These are phyloP conservation scores for Cladopsammia gracilis DNA, from an alignment of 64 coral and sea anemone genomes.

Conservation along the genomic window DNA sequence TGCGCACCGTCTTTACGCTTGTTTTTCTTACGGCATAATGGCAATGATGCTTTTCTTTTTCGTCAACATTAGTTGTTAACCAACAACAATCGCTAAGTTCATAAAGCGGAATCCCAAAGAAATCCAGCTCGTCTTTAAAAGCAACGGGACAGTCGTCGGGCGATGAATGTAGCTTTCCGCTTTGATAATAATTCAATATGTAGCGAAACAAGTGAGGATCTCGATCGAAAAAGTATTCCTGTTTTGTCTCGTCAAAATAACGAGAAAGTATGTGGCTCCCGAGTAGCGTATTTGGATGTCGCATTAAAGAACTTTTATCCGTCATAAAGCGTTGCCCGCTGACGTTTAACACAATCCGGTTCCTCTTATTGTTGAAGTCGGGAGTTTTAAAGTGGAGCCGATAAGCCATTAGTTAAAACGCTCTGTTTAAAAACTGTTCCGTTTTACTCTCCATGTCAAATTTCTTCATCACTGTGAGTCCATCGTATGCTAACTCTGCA, in stretches of 20 bases:
- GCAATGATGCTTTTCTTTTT: neutral
- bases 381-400: neutral
- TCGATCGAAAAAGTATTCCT: slow-evolving; percentile 88
- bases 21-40: slow-evolving; percentile 19
- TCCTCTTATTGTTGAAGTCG: neutral
- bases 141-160: slow-evolving; percentile 77
- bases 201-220: slow-evolving; percentile 90
- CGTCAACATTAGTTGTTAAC: neutral
- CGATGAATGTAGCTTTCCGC: slow-evolving; percentile 85
- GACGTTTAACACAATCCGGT: slow-evolving; percentile 75
- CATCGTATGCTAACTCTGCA: neutral
- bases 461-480: neutral
- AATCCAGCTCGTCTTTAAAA: slow-evolving; percentile 81
- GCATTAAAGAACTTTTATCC: slow-evolving; percentile 65
- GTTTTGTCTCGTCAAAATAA: slow-evolving; percentile 68
- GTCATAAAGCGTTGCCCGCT: slow-evolving; percentile 72
- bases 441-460: neutral
- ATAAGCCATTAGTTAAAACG: slow-evolving; percentile 26
- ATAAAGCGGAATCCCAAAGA: slow-evolving; percentile 71
- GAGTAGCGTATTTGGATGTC: slow-evolving; percentile 81
- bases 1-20: slow-evolving; percentile 15
- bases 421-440: neutral
- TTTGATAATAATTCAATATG: slow-evolving; percentile 88
- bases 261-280: slow-evolving; percentile 65
- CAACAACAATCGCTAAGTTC: slow-evolving; percentile 75